Evolutionary conservation across 1,140 invertebrate species (phyloP), one percentile per base, ranked within the genome.

Genomic region (Agrypnia vestita): DNA sequence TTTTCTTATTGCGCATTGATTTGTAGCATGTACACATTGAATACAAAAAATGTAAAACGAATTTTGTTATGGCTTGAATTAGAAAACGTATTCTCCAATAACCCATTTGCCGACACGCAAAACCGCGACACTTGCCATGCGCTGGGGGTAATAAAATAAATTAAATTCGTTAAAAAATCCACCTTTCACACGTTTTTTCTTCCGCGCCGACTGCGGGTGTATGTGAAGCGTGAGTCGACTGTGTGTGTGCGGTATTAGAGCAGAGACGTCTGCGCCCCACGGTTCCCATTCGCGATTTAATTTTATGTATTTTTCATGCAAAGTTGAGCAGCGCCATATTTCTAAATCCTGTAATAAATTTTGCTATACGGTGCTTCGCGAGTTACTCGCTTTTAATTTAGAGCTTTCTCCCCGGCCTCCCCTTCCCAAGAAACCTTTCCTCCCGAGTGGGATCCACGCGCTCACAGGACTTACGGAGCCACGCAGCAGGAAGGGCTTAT

Each of bases 231-330:
- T 64, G 59, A 17, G 59, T 25, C 9, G 19, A 43, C 17, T 10
- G 67, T 10, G 44, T 51, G 46, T 71, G 46, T 49, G 46, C 12
- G n/a, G 4, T 43, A 21, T 21, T 6, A 21, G 21, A 59, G 56
- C 21, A 51, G 21, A 64, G 44, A 61, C 77, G 77, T 62, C 59
- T 79, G 61, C 49, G 56, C 62, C 59, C 74, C 71, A 64, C 64
- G 46, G 49, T 71, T 61, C 12, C 73, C 78, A 75, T 79, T 75
- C 43, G 62, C 78, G 81, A 80, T 80, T 82, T 80, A 80, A 82
- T 82, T 82, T 82, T 82, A 82, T 82, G 81, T 82, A 82, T 80
- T 82, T 82, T 80, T 82, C 81, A 82, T 82, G 81, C 81, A 82
- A 82, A 82, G 79, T 80, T 80, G 78, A 74, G 72, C 78, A 67